A percentile compares a stretch with the other conserved stretches of the same genome.
Evolutionary conservation across 2,113 vertebrate genomes (phyloP).

Genomic region (Phyllostomus discolor): DNA sequence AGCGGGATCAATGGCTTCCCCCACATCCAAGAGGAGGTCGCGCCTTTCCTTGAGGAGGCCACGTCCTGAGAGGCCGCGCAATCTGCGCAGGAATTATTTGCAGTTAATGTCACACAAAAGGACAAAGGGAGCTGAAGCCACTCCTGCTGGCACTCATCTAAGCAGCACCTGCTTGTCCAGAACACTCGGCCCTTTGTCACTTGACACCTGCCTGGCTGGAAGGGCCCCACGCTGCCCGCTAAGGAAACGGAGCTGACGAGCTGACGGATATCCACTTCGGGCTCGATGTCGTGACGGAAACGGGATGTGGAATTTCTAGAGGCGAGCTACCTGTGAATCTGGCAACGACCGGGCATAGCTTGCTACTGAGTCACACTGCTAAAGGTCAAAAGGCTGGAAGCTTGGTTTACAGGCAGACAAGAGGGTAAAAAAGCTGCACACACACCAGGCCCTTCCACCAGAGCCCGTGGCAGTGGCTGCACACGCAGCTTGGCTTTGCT

Average conservation of each 20-base stretch:
- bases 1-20: not conserved
- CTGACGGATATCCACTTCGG: not conserved
- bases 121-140: not conserved
- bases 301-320: not conserved
- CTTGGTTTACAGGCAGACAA: not conserved
- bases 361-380: not conserved
- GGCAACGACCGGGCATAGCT: not conserved
- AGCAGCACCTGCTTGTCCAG: conserved; percentile 25
- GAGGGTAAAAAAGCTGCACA: fast-evolving
- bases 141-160: not conserved
- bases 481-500: not conserved
- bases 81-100: not conserved
- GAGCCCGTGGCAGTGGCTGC: fast-evolving
- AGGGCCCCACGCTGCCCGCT: not conserved
- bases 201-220: conserved; percentile 38
- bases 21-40: not conserved
- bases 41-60: not conserved
- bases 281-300: not conserved
- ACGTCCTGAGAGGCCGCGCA: not conserved
- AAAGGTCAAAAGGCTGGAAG: not conserved
- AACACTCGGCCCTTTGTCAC: fast-evolving
- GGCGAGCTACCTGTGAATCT: not conserved
- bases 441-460: not conserved
- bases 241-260: not conserved
- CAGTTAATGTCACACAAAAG: not conserved